Evolutionary conservation across 2,888 invertebrate species (phyloP), one percentile per base, ranked within the genome.

Genomic region (Trichogramma dendrolimi): DNA sequence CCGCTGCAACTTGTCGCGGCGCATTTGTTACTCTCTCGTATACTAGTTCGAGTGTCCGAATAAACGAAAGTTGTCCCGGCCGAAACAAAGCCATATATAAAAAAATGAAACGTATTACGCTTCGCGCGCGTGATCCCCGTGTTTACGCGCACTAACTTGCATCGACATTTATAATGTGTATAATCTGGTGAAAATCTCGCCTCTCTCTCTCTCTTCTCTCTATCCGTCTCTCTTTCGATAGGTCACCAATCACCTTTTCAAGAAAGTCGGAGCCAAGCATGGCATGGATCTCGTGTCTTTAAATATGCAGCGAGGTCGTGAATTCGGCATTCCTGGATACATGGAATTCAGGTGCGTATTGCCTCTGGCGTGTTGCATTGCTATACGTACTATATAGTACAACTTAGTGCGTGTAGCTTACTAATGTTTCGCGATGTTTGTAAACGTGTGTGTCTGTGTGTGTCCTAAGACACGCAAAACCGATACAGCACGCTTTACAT

Each of bases 241-340:
- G 84, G 93, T 94, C 1, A 94, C 94, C 46, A 94, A 94, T 80
- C 93, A 94, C 80, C 81, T 94, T 60, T 94, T 95, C 81, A 94
- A 94, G 80, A 91, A 91, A 79, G 87, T 86, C 47, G 86, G 86
- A 49, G 85, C 86, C n/a, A 81, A 89, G 61, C 91, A 90, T 73
- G 94, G 94, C 68, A 87, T 94, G 87, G 94, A 95, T 79, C 82
- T 95, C 73, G 94, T 94, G 11, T 91, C 94, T 7, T 91, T 95
- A 76, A 95, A 95, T 78, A 92, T 95, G 90, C 93, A 94, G 79
- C 85, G 95, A 75, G 94, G 94, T 55, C 86, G 95, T 66, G 95
- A 95, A 77, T 92, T 93, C 71, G 95, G 94, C 65, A 81, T 94
- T 60, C 94, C 94, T 47, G 92, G 94, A 57, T 95, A 94, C 80